Evolutionary conservation across 1,140 invertebrate genomes (phyloP), one percentile per base, ranked within the genome.

Genomic region (Drosophila aff.): DNA sequence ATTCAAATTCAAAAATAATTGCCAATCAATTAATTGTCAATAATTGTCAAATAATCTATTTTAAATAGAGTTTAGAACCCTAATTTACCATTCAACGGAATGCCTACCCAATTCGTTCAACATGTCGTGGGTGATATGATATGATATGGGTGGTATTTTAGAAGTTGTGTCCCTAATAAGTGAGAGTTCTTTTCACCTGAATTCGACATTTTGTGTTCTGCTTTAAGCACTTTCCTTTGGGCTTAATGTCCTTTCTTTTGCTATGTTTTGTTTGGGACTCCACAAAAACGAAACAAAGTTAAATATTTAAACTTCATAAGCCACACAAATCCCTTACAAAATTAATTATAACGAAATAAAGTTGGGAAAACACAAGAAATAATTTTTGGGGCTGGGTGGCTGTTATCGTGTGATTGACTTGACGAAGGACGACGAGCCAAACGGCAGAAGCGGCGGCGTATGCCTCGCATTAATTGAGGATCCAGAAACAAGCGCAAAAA

Each of bases 281-380:
- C 44, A 21, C 23, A 23, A 62, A 62, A n/a, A 10, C n/a, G 41
- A 52, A 61, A 63, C 58, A 26, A 79, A 58, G 75, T 58, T 60
- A 83, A 85, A 81, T 78, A 87, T 87, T 89, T 89, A 80, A 87
- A 87, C 83, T 87, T 89, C 47, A 78, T 87, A 87, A 87, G 83
- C 83, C 78, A 58, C 69, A 63, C 57, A 81, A 85, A 85, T 81
- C 84, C 80, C 73, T 65, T 26, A 55, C 23, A 80, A 83, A 77
- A 83, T 87, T 87, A 87, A 87, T 87, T 87, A 87, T 87, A 86
- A 86, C 76, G 43, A 79, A 52, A 77, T 46, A 71, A 81, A 76
- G 79, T 73, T 73, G 31, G 31, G 31, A 38, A 47, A 67, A 49
- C 76, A 83, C 67, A 60, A 50, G 57, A 74, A 63, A 81, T 61